Evolutionary conservation across 1,140 invertebrate genomes (phyloP), one percentile per base, ranked within the genome.

Genomic region (Babylonia areolata): DNA sequence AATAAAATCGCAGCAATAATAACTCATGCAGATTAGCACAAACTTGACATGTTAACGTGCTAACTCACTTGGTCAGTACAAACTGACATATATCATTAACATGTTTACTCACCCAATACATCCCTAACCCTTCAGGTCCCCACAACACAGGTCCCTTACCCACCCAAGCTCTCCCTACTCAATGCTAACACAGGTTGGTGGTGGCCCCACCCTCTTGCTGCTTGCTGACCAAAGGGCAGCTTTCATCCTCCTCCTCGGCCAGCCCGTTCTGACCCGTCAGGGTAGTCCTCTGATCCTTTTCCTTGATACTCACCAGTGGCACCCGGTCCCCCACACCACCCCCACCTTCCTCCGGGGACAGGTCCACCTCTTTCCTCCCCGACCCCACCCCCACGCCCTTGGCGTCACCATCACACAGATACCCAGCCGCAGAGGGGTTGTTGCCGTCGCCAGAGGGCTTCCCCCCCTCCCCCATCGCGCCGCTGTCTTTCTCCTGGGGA

Each of bases 341-440:
- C 12, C 81, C 40, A 23, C 58, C 64, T 9, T 84, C 82, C 28
- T 84, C 82, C 5, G 82, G 69, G 28, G 58, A 64, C 28, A 64
- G 58, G 31, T n/a, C n/a, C 31, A 64, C 40, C n/a, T 33, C 64
- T 3, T 23, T 33, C 58, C 58, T 64, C 31, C n/a, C n/a, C 37
- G 82, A 15, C 2, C 11, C 15, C 28, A n/a, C 2, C 3, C 12
- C 15, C 28, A n/a, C 2, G 20, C 12, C 15, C 5, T 64, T 58
- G 23, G 15, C 39, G 5, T 80, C 46, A 9, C 78, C 33, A n/a
- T 80, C 75, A 42, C 75, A 15, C 35, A 40, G 12, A 37, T 40
- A 37, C 37, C 40, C 39, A n/a, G 78, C 23, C 28, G 20, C 42
- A 1, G 46, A n/a, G 58, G 58, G 58, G 58, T 23, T 64, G 58